Percentiles rank a stretch among this genome's conserved stretches.
These are phyloP conservation scores for Amiota mariae DNA, from an alignment of 2,888 invertebrate species.

Conservation along the genomic window DNA sequence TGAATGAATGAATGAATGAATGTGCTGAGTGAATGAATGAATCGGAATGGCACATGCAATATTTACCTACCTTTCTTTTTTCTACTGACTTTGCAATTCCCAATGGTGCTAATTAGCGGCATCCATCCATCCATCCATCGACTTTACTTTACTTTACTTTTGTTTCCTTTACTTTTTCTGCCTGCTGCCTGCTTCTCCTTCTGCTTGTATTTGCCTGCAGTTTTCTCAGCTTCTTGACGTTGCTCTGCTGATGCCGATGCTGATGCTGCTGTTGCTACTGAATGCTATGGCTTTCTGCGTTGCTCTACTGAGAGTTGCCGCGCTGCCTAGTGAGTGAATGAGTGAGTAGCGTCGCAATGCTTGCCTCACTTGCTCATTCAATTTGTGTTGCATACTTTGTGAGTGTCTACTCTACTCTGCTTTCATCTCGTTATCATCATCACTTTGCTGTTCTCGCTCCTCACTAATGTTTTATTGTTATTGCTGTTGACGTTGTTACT, in stretches of 20 bases:
- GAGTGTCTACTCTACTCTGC: too few relatives aligned
- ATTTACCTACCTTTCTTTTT: background rate
- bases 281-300: constrained; percentile 56
- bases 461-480: constrained; percentile 32
- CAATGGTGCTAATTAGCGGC: constrained; percentile 74
- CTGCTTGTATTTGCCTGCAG: background rate
- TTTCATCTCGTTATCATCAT: too few relatives aligned
- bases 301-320: background rate
- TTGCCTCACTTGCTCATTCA: too few relatives aligned
- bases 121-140: constrained; percentile 48
- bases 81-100: constrained; percentile 61
- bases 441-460: background rate
- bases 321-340: too few relatives aligned
- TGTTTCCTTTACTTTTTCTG: constrained; percentile 35
- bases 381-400: too few relatives aligned
- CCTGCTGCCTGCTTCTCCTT: constrained; percentile 46
- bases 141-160: background rate
- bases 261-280: constrained; percentile 38
- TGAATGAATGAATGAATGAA: background rate
- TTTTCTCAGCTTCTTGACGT: too few relatives aligned
- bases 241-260: constrained; percentile 43
- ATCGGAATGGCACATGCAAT: background rate
- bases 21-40: too few relatives aligned
- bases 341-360: too few relatives aligned
- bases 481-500: constrained; percentile 40